Base-by-base conservation (phyloP, 2,888 invertebrate genomes). In the Drosophila sordidapex region DNA sequence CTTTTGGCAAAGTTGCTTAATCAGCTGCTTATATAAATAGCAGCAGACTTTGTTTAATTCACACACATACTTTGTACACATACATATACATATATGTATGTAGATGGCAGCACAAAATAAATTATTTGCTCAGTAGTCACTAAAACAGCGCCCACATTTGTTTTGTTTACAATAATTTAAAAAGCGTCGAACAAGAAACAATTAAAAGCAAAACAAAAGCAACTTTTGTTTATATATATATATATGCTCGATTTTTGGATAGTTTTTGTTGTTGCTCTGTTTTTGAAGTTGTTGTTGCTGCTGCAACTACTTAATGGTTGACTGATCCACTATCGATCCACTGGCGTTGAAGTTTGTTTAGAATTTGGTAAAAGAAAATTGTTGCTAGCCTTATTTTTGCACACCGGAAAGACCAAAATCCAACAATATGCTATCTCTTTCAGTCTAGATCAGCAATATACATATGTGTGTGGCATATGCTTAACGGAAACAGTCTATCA, bases 101-200 rank as follows among this genome's bases (percentile, higher is more conserved):
- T 27, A n/a, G 3, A 46, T 46, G 38, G 61, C 7, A 31, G 64
- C 43, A 69, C 61, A 21, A 21, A 21, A 21, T 76, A 70, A 70
- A 81, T 82, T 80, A 78, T 84, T 84, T 74, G 87, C 88, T 83
- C 57, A 61, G 75, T 56, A 87, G 83, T 88, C 81, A 75, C 79
- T 85, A 84, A 87, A 87, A 64, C 80, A 83, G 75, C 70, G 29
- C 75, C 59, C 68, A 70, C 70, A 83, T 62, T 74, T 78, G 64
- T 71, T 88, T 69, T 85, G 88, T 88, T 85, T 85, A 88, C 78
- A 88, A 85, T 86, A 81, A 78, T 83, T 85, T 87, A 74, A 87
- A 85, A 75, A 71, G 65, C 81, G 67, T 79, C 78, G 79, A 83
- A 72, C 61, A 75, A 40, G 54, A 58, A 65, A 70, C 48, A 59